These are phyloP conservation scores for Theodoxus fluviatilis DNA, from an alignment of 2,888 invertebrate genomes.

Conservation along the genomic window DNA sequence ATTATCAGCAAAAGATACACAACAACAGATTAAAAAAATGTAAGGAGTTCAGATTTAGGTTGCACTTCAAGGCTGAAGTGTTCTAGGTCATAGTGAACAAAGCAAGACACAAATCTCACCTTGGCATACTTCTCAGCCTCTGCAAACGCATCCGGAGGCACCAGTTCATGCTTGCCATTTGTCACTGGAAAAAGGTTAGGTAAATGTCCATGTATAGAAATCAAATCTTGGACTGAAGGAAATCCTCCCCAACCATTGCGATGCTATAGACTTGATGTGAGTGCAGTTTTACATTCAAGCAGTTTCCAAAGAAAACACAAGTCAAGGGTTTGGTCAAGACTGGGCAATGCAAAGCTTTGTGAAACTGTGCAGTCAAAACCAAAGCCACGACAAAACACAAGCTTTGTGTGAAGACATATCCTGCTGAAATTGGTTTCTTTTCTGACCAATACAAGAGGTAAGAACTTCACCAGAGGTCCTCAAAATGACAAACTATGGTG, in stretches of 20 bases:
- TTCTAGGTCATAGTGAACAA: background rate
- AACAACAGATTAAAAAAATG: background rate
- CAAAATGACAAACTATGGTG: too few relatives aligned
- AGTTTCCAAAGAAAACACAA: too few relatives aligned
- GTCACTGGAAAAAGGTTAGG: constrained; percentile 63
- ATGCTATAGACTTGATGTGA: too few relatives aligned
- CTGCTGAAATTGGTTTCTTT: too few relatives aligned
- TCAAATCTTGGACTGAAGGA: background rate
- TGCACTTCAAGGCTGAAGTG: background rate
- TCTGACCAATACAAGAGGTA: too few relatives aligned
- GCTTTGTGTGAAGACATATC: too few relatives aligned
- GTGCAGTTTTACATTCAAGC: too few relatives aligned
- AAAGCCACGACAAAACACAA: too few relatives aligned
- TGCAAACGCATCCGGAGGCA: constrained; percentile 77
- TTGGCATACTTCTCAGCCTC: constrained; percentile 91
- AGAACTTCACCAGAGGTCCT: too few relatives aligned
- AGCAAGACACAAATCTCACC: constrained; percentile 40
- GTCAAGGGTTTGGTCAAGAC: too few relatives aligned
- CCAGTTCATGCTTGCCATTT: constrained; percentile 80
- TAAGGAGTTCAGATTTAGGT: background rate
- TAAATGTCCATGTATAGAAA: background rate
- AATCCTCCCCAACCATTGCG: background rate
- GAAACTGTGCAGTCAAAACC: too few relatives aligned
- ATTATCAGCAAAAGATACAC: background rate
- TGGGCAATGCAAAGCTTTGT: too few relatives aligned